Evolutionary conservation across 64 coral and sea anemone species (phyloP).

Genomic region (Porites lutea): DNA sequence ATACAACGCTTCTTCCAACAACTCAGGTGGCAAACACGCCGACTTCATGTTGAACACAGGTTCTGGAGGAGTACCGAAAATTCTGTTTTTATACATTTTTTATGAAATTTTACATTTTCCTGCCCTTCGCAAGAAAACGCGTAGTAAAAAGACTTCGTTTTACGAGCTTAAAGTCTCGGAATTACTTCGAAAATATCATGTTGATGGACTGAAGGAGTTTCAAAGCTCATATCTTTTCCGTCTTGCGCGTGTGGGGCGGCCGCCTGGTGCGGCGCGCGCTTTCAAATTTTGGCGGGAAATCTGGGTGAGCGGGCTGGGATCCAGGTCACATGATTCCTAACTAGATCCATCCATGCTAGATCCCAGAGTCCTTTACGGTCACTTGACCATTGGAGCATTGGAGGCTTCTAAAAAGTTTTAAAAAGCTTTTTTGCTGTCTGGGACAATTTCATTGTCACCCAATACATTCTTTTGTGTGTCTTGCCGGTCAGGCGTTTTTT

Average conservation of each 20-base stretch:
- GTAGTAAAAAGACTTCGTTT: neutral
- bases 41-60: constrained; percentile 93
- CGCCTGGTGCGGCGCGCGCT: constrained; percentile 1
- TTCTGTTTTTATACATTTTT: constrained; percentile 84
- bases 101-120: neutral
- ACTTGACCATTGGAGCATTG: too few species aligned
- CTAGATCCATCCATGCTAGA: too few species aligned
- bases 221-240: neutral
- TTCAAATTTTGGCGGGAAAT: constrained; percentile 12
- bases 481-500: too few species aligned
- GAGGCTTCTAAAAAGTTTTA: too few species aligned
- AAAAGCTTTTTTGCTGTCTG: too few species aligned
- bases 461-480: too few species aligned
- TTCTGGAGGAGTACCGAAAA: constrained; percentile 98
- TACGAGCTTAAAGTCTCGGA: neutral
- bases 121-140: neutral
- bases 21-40: constrained; percentile 81
- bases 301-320: neutral
- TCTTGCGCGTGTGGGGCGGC: neutral
- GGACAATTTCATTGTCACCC: too few species aligned
- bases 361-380: too few species aligned
- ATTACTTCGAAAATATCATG: neutral
- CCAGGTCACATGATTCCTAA: neutral
- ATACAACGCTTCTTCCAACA: constrained; percentile 95
- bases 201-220: neutral